These are phyloP conservation scores for Hirtodrosophila histrioides DNA, from an alignment of 2,888 invertebrate genomes.

Conservation along the genomic window DNA sequence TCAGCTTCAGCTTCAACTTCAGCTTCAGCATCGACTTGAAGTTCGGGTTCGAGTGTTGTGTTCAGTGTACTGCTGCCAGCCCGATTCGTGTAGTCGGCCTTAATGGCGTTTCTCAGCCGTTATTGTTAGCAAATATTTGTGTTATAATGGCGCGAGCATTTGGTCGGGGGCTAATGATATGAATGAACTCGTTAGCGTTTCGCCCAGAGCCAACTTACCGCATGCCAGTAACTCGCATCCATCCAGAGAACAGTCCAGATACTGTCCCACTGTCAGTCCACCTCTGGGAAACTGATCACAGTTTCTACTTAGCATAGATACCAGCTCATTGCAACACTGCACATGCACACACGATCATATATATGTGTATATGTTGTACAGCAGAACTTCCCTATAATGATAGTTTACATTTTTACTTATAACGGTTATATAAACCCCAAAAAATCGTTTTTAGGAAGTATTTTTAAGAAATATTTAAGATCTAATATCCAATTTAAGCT, in stretches of 20 bases:
- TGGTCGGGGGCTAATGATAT: slow-evolving; percentile 68
- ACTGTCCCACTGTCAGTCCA: slow-evolving; percentile 47
- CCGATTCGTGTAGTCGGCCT: slow-evolving; percentile 61
- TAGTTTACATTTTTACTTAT: too few relatives aligned
- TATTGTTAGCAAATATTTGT: slow-evolving; percentile 78
- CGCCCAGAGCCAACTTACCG: slow-evolving; percentile 25
- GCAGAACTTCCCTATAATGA: not conserved
- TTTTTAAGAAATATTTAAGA: too few relatives aligned
- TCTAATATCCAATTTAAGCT: too few relatives aligned
- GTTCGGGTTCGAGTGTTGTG: slow-evolving; percentile 17
- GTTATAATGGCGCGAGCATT: slow-evolving; percentile 75
- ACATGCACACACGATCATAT: slow-evolving; percentile 1
- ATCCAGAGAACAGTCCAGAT: slow-evolving; percentile 39
- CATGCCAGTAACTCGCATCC: slow-evolving; percentile 6
- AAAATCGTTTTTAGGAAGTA: too few relatives aligned
- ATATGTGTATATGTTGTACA: not conserved
- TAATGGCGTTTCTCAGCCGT: slow-evolving; percentile 71
- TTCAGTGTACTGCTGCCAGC: slow-evolving; percentile 22
- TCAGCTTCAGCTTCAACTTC: slow-evolving; percentile 43
- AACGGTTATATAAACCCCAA: too few relatives aligned
- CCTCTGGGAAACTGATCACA: slow-evolving; percentile 43
- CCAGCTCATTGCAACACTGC: slow-evolving; percentile 45
- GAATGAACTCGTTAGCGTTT: slow-evolving; percentile 70
- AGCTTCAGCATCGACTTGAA: slow-evolving; percentile 16
- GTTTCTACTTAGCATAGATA: slow-evolving; percentile 61